Conservation (phyloP, 2,797 vertebrate species). For the Sebastolobus altivelis region DNA sequence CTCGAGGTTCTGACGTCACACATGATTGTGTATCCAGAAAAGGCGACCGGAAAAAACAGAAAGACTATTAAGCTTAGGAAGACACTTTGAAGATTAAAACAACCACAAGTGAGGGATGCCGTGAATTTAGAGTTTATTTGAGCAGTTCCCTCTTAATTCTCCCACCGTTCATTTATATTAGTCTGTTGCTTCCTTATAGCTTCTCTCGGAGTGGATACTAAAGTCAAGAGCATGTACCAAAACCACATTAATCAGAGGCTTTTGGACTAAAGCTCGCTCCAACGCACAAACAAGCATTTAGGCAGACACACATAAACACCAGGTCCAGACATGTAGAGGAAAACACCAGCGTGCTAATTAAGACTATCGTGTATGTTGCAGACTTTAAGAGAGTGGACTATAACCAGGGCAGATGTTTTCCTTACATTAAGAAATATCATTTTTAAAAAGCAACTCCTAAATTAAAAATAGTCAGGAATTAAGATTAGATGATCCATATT, state of each 20-base stretch:
- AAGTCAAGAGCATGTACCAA: conserved; percentile 27
- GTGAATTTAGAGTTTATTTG: conserved; percentile 12
- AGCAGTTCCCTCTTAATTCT: conserved; percentile 5
- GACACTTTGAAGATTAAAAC: conserved; percentile 45
- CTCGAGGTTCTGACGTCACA: conserved; percentile 41
- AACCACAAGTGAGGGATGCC: conserved; percentile 12
- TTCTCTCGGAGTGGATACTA: not conserved
- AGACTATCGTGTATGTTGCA: conserved; percentile 10
- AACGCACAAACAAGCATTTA: conserved; percentile 29
- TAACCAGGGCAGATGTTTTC: no score
- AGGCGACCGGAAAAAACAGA: not conserved
- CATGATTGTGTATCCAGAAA: conserved; percentile 9
- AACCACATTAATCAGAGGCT: conserved; percentile 52
- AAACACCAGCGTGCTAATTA: conserved; percentile 52
- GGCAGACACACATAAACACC: conserved; percentile 18
- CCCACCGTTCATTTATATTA: not conserved
- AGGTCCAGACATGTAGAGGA: conserved; percentile 47
- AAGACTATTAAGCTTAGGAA: conserved; percentile 36
- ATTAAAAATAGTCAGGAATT: no score
- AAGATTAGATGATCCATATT: no score
- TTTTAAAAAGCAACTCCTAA: no score
- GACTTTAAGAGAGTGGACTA: conserved; percentile 19
- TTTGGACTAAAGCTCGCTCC: conserved; percentile 7
- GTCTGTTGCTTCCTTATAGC: conserved; percentile 14
- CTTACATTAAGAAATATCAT: no score